Base-by-base conservation (phyloP, 2,888 invertebrate species). In the Epinotia demarniana region DNA sequence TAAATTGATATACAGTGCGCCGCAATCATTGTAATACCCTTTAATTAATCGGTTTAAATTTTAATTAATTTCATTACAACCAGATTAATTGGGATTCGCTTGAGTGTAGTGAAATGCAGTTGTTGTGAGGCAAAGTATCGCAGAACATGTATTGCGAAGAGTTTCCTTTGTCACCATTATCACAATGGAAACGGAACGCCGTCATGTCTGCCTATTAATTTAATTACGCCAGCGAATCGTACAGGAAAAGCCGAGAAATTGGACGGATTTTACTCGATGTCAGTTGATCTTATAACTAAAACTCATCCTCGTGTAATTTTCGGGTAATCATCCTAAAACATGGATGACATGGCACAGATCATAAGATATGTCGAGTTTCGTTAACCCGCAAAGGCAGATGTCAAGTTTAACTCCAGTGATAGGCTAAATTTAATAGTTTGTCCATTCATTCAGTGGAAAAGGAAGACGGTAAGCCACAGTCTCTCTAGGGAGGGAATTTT, bases 401-500 rank as follows among this genome's bases (percentile, higher is more conserved):
- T 63, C 69, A 71, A 57, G 57, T 58, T 64, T 57, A 53, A 23
- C 46, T 63, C 49, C 63, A 58, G 63, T 57, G 69, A 74, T 73
- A 81, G 79, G 79, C 80, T 75, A 79, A 81, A 82, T 83, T 82
- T 83, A 82, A 84, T 85, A 85, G 82, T 83, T 79, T 73, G 73
- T 77, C 72, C 60, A 84, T 82, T 83, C 80, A 83, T 83, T 82
- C 80, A 78, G 81, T 83, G 82, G 83, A 84, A 64, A 84, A 85
- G 83, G 86, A 84, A 85, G 87, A 83, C 83, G 83, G 84, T 83
- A 83, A 82, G 84, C 88, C 88, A 83, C 87, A 85, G 82, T 82
- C 84, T 86, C 90, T 87, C 85, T 84, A 85, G 88, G 87, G 85
- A 83, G 88, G 87, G 84, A 88, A 87, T 90, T 90, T 90, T 89